Evolutionary conservation across 2,113 vertebrate species (phyloP), one percentile per base, ranked within the genome.

Genomic region (Phocoena phocoena): DNA sequence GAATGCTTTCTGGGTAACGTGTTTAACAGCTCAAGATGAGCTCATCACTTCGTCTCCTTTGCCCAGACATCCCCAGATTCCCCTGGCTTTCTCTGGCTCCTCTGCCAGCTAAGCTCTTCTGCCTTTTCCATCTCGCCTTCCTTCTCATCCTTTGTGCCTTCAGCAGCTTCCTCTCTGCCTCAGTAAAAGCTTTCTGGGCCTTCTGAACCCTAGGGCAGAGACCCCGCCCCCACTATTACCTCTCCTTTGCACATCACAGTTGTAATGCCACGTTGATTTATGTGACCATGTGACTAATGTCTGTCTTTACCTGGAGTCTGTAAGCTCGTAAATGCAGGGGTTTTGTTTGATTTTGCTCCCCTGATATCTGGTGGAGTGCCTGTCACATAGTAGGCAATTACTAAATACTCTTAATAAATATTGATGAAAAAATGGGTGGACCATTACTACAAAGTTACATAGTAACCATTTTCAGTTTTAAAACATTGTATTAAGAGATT

Each of bases 401-500:
- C 4, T 89, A 93, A 86, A 58, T 44, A 87, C 1, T 62, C 26
- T 85, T 68, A 36, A 71, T 77, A 87, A 92, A 79, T 79, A 90
- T 9, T 55, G 55, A 38, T 36, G 38, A 79, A 53, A 44, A 44
- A 63, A 67, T 73, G 50, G 38, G 36, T 41, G 25, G 88, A 73
- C 31, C 3, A 80, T 38, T 36, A 58, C 53, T 80, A 13, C 4
- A 53, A 41, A 11, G 18, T 71, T 79, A 73, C 15, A 28, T 90
- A 65, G 36, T 63, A 93, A 87, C 28, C 60, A 84, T 58, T 86
- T 92, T 70, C 58, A 33, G 25, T 81, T 74, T 63, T 50, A 88
- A 92, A 95, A 21, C 36, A 21, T 88, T n/a, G 41, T 88, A 25
- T 68, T 74, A 85, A 58, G n/a, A 53, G 58, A 88, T 85, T 74